These are phyloP conservation scores for Pseudomyrmex dendroicus DNA, from an alignment of 1,140 invertebrate genomes.

Conservation along the genomic window DNA sequence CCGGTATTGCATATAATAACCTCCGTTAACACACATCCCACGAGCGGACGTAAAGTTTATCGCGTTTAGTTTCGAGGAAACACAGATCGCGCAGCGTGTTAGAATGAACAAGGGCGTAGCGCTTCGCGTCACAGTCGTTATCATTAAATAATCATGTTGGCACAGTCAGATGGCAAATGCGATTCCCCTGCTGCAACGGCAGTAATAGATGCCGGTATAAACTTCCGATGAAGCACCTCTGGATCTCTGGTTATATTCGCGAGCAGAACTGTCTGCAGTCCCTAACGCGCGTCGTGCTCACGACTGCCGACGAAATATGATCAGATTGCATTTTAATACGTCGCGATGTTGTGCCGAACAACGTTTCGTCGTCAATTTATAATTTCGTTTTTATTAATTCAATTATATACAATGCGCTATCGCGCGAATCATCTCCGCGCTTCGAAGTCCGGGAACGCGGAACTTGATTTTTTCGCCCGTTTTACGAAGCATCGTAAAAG, in stretches of 20 bases:
- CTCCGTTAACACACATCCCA: not conserved
- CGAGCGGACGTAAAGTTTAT: not conserved
- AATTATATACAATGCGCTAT: no score
- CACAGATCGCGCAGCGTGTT: not conserved
- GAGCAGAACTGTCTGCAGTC: constrained; percentile 29
- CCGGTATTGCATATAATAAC: not conserved
- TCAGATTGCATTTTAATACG: constrained; percentile 14
- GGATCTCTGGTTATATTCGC: constrained; percentile 45
- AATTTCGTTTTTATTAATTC: no score
- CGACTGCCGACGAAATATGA: constrained; percentile 41
- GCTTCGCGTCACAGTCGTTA: constrained; percentile 36
- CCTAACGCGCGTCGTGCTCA: constrained; percentile 16
- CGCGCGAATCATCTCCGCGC: no score
- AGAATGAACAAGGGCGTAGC: constrained; percentile 16
- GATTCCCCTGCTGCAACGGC: constrained; percentile 14
- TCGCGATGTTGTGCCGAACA: no score
- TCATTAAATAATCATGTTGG: constrained; percentile 59
- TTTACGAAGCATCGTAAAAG: no score
- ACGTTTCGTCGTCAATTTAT: no score
- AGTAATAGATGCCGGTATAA: constrained; percentile 53
- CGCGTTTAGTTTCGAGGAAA: constrained; percentile 8
- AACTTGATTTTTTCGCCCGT: no score
- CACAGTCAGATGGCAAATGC: constrained; percentile 49
- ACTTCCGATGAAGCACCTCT: constrained; percentile 55
- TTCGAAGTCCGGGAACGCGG: no score